Base-by-base conservation (phyloP, 2,888 invertebrate genomes). In the Temnothorax unifasciatus region DNA sequence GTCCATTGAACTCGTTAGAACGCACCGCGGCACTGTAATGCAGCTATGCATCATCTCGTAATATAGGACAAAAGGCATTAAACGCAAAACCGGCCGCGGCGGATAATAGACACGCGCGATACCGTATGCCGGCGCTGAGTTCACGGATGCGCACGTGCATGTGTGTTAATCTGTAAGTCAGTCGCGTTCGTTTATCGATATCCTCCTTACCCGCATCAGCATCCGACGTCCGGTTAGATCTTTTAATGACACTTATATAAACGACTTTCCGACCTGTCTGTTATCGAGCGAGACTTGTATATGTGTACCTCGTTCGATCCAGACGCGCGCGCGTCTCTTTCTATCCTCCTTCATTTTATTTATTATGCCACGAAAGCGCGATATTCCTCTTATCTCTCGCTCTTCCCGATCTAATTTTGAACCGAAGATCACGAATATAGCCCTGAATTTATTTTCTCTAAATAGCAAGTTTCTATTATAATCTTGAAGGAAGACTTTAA, bases 1-100 rank as follows among this genome's bases (percentile, higher is more conserved):
- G 84, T 89, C 90, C 90, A 88, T 90, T 90, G 92, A 91, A 92
- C 91, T 88, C 88, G 86, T 90, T 88, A 83, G 82, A 85, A 66
- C 68, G 73, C 63, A 82, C 57, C 68, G 83, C 79, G 68, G 64
- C 76, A 29, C 83, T 68, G 81, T 71, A 74, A 84, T 77, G 85
- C 85, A 81, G 75, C 79, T 77, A 83, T 89, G 85, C 88, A 82
- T 90, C 75, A 84, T 61, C 68, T 69, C 76, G 61, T 63, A 84
- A 77, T 81, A 71, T 86, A 63, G 77, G 84, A 87, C 88, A 85
- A 82, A 83, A 82, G 75, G 75, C 83, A 83, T 88, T 85, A 84
- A 88, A 88, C 81, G 83, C 50, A 64, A 84, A 85, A 88, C 61
- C 54, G 77, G 69, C 66, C 64, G 41, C 63, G 76, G 59, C 54